Base-by-base conservation (phyloP, 1,140 invertebrate genomes). In the Brachionus paranguensis region DNA sequence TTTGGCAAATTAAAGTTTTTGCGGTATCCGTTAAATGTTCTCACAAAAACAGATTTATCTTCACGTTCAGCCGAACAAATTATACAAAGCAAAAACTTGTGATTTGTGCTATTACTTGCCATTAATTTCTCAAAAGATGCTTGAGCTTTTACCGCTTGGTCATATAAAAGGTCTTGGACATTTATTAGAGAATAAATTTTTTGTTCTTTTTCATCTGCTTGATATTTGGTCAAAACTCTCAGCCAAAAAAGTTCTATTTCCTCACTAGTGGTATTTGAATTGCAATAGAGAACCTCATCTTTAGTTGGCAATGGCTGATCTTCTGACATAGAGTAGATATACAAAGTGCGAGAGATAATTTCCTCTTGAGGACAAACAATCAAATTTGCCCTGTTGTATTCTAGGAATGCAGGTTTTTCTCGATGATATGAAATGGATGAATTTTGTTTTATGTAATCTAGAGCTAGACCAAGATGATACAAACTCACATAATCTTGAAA, bases 241-340 rank as follows among this genome's bases (percentile, higher is more conserved):
- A 14, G 0, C 78, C 53, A 68, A 37, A 81, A 81, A 29, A 81
- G 33, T 47, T 81, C 78, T 10, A 89, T 87, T 85, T 88, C 85
- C 85, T 89, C 88, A 37, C 85, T 65, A 29, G 86, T 86, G 50
- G 88, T 89, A 17, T 86, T 76, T 45, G 81, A n/a, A 68, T 87
- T 86, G 84, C 88, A 89, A n/a, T 88, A 41, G 1, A 89, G 86
- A 17, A 89, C 86, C 70, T 89, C 88, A 84, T 88, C 87, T n/a
- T 85, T 84, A 41, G 84, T 79, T 27, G 88, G 88, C 27, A 88
- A 85, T 5, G 86, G 85, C 14, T 41, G 53, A 0, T 72, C 41
- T 7, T 27, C 29, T 17, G 53, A 45, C 10, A 64, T n/a, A 45
- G 50, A 43, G 20, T 81, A 81, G 12, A 81, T 64, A 41, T 17